Conservation (phyloP, 2,113 vertebrate species). For the Ceyx melanurus region DNA sequence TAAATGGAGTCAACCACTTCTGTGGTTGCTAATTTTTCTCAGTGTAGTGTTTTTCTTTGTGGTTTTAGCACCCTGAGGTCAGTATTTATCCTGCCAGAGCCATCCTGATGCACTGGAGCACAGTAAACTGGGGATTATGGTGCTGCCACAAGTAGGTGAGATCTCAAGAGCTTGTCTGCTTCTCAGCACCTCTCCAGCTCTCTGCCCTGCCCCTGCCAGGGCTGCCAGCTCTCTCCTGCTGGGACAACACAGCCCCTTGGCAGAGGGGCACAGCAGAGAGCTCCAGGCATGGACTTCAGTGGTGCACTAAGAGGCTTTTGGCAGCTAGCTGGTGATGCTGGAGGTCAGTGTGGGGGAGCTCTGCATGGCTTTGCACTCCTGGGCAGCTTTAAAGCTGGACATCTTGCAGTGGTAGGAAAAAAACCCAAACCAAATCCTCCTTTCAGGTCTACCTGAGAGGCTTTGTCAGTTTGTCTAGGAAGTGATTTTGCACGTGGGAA, state of each 20-base stretch:
- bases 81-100: background rate
- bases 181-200: constrained; percentile 26
- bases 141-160: background rate
- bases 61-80: background rate
- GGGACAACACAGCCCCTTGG: background rate
- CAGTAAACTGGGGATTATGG: background rate
- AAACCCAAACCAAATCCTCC: background rate
- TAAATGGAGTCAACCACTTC: background rate
- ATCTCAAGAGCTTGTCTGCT: background rate
- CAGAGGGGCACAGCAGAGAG: background rate
- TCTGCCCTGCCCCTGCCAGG: constrained; percentile 24
- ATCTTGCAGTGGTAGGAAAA: background rate
- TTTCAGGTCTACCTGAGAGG: background rate
- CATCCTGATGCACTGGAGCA: background rate
- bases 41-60: background rate
- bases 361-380: background rate
- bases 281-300: background rate
- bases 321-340: background rate
- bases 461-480: background rate
- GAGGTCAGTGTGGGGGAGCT: background rate
- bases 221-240: constrained; percentile 3
- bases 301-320: background rate
- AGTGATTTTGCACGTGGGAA: background rate
- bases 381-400: background rate
- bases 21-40: background rate